Evolutionary conservation across 1,140 invertebrate species (phyloP), one percentile per base, ranked within the genome.

Genomic region (Magallana ariakensis): DNA sequence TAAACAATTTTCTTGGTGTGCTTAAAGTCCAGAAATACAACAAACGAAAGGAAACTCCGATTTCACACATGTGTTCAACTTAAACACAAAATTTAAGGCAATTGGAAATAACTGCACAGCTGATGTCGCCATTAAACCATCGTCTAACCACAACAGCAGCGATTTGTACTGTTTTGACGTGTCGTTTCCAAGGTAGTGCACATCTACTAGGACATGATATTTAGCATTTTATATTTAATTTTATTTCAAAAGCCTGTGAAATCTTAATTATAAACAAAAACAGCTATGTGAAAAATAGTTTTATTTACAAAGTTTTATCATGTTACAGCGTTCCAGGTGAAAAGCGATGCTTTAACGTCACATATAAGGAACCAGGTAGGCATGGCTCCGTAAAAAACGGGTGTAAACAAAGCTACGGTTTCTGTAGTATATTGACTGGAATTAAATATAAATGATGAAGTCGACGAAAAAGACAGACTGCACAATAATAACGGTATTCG

Each of bases 141-240:
- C 46, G n/a, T 13, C 80, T n/a, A 82, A 82, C 22, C 22, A 75
- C 15, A 55, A 82, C 80, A 82, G 46, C n/a, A 55, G 46, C 16
- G 80, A 82, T 82, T 6, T 22, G 53, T 82, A 82, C 15, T 82
- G 80, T 15, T 82, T 82, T 26, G 80, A 82, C 13, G 46, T 82
- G 10, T 82, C 80, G 0, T 82, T 82, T 54, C 80, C 80, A 22
- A 82, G 80, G 80, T 82, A 55, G 54, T 55, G 19, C 11, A 1
- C n/a, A 62, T 80, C 26, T 53, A 80, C 15, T 62, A 19, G 16
- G 19, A n/a, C 16, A 16, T 16, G 19, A 62, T 62, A 62, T 16
- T 62, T 62, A 62, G 16, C 0, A 62, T 46, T 46, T 46, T 46
- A 46, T 46, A 46, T 46, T 46, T 46, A 4, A 5, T 46, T 5